These are phyloP conservation scores for Ophiodon elongatus DNA, from an alignment of 2,113 vertebrate genomes.

Conservation along the genomic window DNA sequence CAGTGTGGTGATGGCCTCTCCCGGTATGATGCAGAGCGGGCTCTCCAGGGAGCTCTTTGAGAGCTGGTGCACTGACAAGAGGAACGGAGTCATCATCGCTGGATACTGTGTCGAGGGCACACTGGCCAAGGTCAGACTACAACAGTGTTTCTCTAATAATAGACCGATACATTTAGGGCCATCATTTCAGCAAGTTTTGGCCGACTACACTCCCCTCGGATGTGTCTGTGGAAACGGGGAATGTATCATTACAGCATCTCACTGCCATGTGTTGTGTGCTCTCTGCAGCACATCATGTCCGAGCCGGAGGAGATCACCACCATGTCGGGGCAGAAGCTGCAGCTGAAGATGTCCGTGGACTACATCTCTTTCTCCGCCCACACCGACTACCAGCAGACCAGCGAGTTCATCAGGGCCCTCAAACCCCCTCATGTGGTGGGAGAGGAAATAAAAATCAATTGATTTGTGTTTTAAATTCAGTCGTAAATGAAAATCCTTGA, in stretches of 20 bases:
- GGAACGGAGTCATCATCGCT: slow-evolving; percentile 98
- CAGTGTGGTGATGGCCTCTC: slow-evolving; percentile 98
- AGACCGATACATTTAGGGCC: neutral
- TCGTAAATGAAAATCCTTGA: neutral
- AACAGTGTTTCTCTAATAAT: neutral
- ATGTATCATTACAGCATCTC: neutral
- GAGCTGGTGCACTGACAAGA: slow-evolving; percentile 99
- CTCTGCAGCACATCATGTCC: slow-evolving; percentile 96
- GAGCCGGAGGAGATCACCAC: slow-evolving; percentile 99
- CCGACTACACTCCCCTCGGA: neutral
- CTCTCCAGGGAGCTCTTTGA: slow-evolving; percentile 97
- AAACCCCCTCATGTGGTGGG: slow-evolving; percentile 97
- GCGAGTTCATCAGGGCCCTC: slow-evolving; percentile 97
- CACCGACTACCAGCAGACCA: slow-evolving; percentile 99
- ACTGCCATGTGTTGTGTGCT: neutral
- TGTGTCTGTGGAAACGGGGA: neutral
- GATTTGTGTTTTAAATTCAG: slow-evolving; percentile 17
- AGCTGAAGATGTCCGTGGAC: slow-evolving; percentile 99
- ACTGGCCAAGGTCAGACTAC: slow-evolving; percentile 90
- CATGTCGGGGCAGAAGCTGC: slow-evolving; percentile 98
- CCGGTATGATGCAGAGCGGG: slow-evolving; percentile 99
- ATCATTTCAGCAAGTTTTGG: neutral
- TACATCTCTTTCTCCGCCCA: slow-evolving; percentile 99
- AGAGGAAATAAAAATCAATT: neutral
- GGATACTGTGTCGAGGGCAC: slow-evolving; percentile 99